Percentiles rank a stretch among this genome's conserved stretches.
Conservation (phyloP, 2,888 invertebrate genomes). For the Lydus trimaculatus region DNA sequence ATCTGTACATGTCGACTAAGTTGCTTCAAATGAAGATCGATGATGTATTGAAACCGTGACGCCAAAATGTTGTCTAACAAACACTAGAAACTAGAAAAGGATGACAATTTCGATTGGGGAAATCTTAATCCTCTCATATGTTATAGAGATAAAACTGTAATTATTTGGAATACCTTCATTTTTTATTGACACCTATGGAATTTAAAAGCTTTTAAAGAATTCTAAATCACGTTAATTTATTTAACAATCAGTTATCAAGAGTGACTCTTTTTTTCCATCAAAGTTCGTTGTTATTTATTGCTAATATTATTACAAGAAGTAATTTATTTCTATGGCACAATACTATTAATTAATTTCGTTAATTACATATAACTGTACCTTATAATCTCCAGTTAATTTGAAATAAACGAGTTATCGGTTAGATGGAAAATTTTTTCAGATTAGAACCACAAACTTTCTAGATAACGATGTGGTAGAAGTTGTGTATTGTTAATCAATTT, state of each 20-base stretch:
- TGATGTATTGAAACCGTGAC: not conserved
- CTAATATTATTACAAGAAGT: not conserved
- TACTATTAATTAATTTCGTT: constrained; percentile 27
- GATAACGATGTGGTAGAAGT: not conserved
- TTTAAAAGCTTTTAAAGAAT: not conserved
- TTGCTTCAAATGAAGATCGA: not conserved
- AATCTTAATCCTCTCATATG: not conserved
- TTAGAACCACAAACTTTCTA: not conserved
- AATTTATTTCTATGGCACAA: constrained; percentile 22
- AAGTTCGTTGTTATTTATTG: not conserved
- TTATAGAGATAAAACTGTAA: not conserved
- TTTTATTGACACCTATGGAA: not conserved
- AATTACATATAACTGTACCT: constrained; percentile 26
- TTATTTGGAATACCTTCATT: not conserved
- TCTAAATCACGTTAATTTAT: not conserved
- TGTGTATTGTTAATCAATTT: not conserved
- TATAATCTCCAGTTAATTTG: constrained; percentile 12
- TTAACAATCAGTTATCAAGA: not conserved
- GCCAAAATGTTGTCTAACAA: not conserved
- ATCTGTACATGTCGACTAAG: not conserved
- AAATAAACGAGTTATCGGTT: not conserved
- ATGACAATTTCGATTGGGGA: not conserved
- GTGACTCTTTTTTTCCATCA: not conserved
- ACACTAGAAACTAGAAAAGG: not conserved
- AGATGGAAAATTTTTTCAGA: not conserved